phyloP scores from a whole-genome alignment of 1,140 invertebrate genomes.

The Diploscapter pachys region DNA sequence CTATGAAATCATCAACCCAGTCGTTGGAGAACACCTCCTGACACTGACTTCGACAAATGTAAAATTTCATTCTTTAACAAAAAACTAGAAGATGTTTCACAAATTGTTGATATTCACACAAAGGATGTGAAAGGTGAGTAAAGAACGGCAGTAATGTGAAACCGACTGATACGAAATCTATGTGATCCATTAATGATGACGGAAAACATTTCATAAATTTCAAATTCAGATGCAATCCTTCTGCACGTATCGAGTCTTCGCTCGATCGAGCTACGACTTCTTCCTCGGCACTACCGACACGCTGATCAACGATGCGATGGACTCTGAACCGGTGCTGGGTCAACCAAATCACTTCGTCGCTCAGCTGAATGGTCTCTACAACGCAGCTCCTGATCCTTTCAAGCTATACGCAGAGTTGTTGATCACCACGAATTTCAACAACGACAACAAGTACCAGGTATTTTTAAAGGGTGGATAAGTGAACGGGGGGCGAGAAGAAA shows the following conservation, averaged over 20 bases:
- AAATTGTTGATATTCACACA: background rate
- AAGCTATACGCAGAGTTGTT: slow-evolving; percentile 39
- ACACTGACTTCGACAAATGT: slow-evolving; percentile 11
- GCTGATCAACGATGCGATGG: slow-evolving; percentile 25
- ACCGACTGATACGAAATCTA: no score
- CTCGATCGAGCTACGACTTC: slow-evolving; percentile 39
- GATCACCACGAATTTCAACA: slow-evolving; percentile 24
- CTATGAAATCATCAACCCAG: slow-evolving; percentile 28
- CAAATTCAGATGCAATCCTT: slow-evolving; percentile 22
- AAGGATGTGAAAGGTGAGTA: no score
- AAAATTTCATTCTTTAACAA: background rate
- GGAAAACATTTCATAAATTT: background rate
- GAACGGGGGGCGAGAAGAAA: no score
- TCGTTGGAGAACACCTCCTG: slow-evolving; percentile 39
- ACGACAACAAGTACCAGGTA: slow-evolving; percentile 16
- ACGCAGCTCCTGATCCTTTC: slow-evolving; percentile 30
- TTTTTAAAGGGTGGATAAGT: no score
- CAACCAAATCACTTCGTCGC: slow-evolving; percentile 37
- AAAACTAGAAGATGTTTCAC: background rate
- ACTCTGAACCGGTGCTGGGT: slow-evolving; percentile 38
- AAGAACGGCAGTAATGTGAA: no score
- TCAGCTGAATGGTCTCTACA: slow-evolving; percentile 35
- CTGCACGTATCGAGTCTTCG: slow-evolving; percentile 40
- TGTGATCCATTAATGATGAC: no score
- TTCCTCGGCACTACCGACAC: slow-evolving; percentile 32